A percentile compares a stretch with the other conserved stretches of the same genome.
Evolutionary conservation across 2,797 vertebrate species (phyloP).

Genomic region (Acipenser ruthenus): DNA sequence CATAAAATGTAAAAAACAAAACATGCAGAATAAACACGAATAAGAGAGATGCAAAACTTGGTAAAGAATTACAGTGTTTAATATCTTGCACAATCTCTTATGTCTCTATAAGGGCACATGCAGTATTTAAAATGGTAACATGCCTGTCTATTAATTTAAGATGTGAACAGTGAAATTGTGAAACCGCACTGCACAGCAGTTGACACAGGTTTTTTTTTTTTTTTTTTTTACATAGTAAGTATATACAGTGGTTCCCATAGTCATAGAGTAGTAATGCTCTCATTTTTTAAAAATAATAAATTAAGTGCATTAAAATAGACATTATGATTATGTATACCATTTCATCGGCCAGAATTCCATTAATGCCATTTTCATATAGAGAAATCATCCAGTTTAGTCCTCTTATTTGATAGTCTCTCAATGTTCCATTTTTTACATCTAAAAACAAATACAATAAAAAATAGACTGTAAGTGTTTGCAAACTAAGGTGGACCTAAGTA

Average conservation of each 20-base stretch:
- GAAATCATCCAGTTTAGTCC: conserved; percentile 85
- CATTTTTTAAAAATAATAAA: neutral
- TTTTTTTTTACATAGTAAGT: no score
- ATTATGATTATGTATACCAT: conserved; percentile 59
- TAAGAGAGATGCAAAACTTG: neutral
- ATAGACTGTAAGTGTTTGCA: neutral
- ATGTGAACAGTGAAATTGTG: no score
- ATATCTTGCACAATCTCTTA: neutral
- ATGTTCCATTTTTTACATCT: conserved; percentile 76
- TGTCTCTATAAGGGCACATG: no score
- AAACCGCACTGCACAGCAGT: no score
- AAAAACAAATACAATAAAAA: conserved; percentile 23
- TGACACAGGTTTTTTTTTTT: no score
- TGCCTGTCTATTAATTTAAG: no score
- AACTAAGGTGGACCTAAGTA: no score
- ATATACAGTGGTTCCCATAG: no score
- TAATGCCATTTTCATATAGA: conserved; percentile 81
- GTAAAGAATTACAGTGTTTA: neutral
- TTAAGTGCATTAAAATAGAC: neutral
- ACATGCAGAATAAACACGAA: conserved; percentile 8
- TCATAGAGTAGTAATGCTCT: no score
- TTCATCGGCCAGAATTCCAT: conserved; percentile 83
- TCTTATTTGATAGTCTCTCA: conserved; percentile 80
- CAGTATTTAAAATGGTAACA: no score
- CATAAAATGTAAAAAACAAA: conserved; percentile 17